These are phyloP conservation scores for Micrastur ruficollis DNA, from an alignment of 2,797 vertebrate genomes.

Conservation along the genomic window DNA sequence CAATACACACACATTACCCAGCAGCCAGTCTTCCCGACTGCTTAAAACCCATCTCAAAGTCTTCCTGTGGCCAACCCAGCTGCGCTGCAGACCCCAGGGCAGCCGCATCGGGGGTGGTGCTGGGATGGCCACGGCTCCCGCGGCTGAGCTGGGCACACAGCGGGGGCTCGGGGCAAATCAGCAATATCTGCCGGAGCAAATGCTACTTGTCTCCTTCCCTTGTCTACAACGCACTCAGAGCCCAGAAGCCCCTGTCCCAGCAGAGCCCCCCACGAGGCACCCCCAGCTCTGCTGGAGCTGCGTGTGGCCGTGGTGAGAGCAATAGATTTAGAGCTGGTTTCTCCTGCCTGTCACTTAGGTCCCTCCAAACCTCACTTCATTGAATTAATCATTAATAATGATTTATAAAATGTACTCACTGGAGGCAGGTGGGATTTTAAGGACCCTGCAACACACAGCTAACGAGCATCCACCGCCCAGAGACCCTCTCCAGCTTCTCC, in stretches of 20 bases:
- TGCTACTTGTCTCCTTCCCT: neutral
- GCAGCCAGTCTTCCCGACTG: neutral
- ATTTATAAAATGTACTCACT: neutral
- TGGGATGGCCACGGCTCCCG: neutral
- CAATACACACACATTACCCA: neutral
- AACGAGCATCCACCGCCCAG: neutral
- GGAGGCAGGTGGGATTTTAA: neutral
- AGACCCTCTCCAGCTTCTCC: neutral
- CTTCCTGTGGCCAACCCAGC: neutral
- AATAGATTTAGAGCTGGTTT: neutral
- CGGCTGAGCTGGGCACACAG: neutral
- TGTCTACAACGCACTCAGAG: neutral
- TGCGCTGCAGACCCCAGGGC: fast-evolving
- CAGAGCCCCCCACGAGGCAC: fast-evolving
- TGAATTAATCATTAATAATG: neutral
- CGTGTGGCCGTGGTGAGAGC: fast-evolving
- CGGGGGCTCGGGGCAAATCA: fast-evolving
- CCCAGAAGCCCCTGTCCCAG: neutral
- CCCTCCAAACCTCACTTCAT: neutral
- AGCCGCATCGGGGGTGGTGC: fast-evolving
- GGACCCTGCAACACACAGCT: neutral
- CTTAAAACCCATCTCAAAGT: neutral
- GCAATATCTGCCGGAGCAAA: neutral
- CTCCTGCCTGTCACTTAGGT: neutral
- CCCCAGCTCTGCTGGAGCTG: neutral